These are phyloP conservation scores for Pristionchus maxplancki DNA, from an alignment of 2,888 invertebrate species.

Conservation along the genomic window DNA sequence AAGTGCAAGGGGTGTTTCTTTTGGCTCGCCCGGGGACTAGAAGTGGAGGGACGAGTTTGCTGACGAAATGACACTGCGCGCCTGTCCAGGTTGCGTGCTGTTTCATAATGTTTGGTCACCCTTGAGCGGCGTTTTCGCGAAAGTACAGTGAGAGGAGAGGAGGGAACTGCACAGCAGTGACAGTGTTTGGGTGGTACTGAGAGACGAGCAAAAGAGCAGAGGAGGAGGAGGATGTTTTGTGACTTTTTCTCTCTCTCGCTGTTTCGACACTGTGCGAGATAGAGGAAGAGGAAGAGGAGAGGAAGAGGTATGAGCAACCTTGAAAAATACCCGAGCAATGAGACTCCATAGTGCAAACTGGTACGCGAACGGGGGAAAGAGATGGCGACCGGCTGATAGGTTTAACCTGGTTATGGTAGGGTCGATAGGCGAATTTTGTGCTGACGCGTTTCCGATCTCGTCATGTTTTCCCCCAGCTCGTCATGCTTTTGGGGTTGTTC, in stretches of 20 bases:
- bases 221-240: constrained; percentile 20
- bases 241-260: not conserved
- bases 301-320: not conserved
- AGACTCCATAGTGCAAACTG: constrained; percentile 37
- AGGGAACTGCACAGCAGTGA: not conserved
- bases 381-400: constrained; percentile 31
- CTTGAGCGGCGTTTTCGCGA: constrained; percentile 11
- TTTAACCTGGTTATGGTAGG: constrained; percentile 32
- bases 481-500: constrained; percentile 40
- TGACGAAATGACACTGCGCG: constrained; percentile 12
- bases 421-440: not conserved
- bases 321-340: not conserved
- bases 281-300: constrained; percentile 19
- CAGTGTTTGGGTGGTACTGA: constrained; percentile 37
- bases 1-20: constrained; percentile 2
- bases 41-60: not conserved
- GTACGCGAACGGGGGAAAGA: too few species aligned
- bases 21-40: constrained; percentile 5
- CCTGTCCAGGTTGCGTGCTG: not conserved
- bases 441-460: constrained; percentile 32
- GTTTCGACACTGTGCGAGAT: not conserved
- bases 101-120: constrained; percentile 44
- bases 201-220: not conserved
- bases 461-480: constrained; percentile 21
- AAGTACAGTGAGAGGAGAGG: constrained; percentile 11